Conservation (phyloP, 1,140 invertebrate species). For the Acromyrmex heyeri region DNA sequence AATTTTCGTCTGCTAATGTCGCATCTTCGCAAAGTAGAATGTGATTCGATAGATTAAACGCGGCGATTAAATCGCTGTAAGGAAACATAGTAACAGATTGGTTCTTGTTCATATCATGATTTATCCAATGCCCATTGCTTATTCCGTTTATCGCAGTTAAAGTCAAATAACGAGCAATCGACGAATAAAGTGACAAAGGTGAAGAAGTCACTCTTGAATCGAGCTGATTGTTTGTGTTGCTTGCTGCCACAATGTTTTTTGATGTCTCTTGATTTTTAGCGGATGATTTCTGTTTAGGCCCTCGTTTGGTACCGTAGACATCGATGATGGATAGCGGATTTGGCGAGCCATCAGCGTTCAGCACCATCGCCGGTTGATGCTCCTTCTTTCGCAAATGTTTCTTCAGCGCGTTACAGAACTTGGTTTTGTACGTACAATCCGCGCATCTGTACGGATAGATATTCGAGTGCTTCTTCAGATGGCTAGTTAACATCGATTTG, state of each 20-base stretch:
- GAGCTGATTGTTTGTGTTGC: slow-evolving; percentile 30
- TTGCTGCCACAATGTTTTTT: slow-evolving; percentile 63
- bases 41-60: slow-evolving; percentile 62
- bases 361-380: slow-evolving; percentile 94
- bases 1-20: background rate
- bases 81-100: slow-evolving; percentile 46
- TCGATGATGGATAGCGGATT: slow-evolving; percentile 96
- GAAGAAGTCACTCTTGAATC: background rate
- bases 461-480: slow-evolving; percentile 99
- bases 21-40: slow-evolving; percentile 16
- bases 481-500: slow-evolving; percentile 99
- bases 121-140: slow-evolving; percentile 1
- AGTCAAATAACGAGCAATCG: slow-evolving; percentile 1
- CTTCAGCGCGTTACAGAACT: slow-evolving; percentile 99
- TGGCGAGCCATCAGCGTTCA: slow-evolving; percentile 95
- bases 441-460: slow-evolving; percentile 98
- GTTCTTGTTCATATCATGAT: background rate
- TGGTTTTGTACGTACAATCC: slow-evolving; percentile 98
- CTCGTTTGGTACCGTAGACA: slow-evolving; percentile 95
- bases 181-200: background rate
- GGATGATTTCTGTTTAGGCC: slow-evolving; percentile 91
- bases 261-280: slow-evolving; percentile 41
- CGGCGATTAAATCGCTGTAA: slow-evolving; percentile 68
- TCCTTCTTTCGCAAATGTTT: slow-evolving; percentile 97
- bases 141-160: slow-evolving; percentile 15